Evolutionary conservation across 2,888 invertebrate genomes (phyloP).

Genomic region (Coleophora flavipennella): DNA sequence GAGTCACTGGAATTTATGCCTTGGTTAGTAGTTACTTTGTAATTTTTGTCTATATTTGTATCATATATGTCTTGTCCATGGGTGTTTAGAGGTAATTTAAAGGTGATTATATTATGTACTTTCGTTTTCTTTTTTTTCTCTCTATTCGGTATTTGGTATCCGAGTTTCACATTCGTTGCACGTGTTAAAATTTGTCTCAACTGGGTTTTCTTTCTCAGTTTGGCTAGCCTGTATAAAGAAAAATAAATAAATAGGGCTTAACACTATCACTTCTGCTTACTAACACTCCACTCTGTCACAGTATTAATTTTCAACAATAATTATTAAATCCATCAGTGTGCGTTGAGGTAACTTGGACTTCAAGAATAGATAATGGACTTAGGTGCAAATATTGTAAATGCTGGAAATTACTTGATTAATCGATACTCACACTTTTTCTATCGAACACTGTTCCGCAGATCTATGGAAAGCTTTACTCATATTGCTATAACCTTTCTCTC

Average conservation of each 20-base stretch:
- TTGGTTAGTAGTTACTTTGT: constrained; percentile 80
- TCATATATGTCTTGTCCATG: constrained; percentile 2
- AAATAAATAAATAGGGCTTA: constrained; percentile 6
- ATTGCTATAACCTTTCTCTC: background rate
- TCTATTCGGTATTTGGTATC: no score
- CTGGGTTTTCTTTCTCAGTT: constrained; percentile 23
- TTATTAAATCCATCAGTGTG: constrained; percentile 35
- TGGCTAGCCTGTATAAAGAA: constrained; percentile 16
- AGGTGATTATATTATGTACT: background rate
- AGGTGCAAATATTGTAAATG: constrained; percentile 66
- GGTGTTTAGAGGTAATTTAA: constrained; percentile 4
- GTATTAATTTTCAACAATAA: constrained; percentile 12
- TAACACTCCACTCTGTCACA: constrained; percentile 44
- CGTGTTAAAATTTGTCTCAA: constrained; percentile 11
- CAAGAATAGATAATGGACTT: constrained; percentile 69
- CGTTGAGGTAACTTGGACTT: constrained; percentile 62
- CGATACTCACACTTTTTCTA: constrained; percentile 33
- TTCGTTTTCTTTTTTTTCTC: background rate
- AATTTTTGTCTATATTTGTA: constrained; percentile 37
- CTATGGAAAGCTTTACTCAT: no score
- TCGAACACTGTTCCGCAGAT: constrained; percentile 8
- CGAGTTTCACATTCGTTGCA: background rate
- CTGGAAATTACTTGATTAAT: constrained; percentile 30
- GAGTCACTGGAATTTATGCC: constrained; percentile 84
- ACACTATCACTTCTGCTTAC: constrained; percentile 47